phyloP scores from a whole-genome alignment of 1,140 invertebrate species.

The Diorhabda sublineata region DNA sequence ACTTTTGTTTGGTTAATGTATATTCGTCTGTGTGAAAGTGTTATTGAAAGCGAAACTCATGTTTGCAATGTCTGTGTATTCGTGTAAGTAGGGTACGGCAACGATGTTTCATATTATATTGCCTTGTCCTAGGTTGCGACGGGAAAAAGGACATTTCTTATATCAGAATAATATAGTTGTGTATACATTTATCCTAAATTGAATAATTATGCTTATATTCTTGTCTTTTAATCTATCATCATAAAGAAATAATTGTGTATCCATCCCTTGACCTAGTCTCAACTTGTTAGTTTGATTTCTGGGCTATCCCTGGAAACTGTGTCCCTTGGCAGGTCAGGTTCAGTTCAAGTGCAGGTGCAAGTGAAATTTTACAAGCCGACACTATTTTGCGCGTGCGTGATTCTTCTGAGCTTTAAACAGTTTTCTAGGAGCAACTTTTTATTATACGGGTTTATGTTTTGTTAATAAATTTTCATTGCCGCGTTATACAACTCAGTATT shows the following conservation, averaged over 20 bases:
- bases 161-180: neutral
- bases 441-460: no score
- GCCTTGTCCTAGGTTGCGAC: conserved; percentile 40
- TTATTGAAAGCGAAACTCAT: conserved; percentile 34
- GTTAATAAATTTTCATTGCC: neutral
- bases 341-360: conserved; percentile 46
- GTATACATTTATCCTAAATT: neutral
- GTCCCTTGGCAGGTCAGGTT: conserved; percentile 44
- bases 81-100: conserved; percentile 23
- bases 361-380: conserved; percentile 1
- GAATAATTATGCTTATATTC: neutral
- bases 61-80: conserved; percentile 1
- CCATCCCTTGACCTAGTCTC: conserved; percentile 27
- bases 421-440: neutral
- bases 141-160: conserved; percentile 26
- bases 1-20: conserved; percentile 33
- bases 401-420: neutral
- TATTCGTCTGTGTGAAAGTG: conserved; percentile 32
- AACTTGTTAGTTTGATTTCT: conserved; percentile 32
- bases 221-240: no score
- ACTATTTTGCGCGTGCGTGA: neutral
- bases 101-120: conserved; percentile 21
- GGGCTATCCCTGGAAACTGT: conserved; percentile 35
- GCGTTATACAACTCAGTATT: neutral
- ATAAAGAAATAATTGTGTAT: neutral